A percentile compares a stretch with the other conserved stretches of the same genome.
Conservation (phyloP, 1,140 invertebrate genomes). For the Orchestia grillus region DNA sequence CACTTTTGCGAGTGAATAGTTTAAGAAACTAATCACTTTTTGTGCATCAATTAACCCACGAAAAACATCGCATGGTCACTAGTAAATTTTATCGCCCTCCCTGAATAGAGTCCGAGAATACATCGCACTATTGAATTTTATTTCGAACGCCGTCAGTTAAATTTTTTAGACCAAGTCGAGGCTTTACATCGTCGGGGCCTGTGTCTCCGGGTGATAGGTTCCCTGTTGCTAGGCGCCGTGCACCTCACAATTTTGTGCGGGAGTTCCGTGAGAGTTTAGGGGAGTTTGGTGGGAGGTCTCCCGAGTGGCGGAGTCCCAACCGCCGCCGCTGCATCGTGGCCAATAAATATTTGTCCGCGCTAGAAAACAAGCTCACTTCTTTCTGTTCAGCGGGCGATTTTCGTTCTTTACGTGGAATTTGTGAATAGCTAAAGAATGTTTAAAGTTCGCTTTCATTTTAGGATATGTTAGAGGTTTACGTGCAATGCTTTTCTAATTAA, state of each 20-base stretch:
- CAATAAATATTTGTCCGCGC: neutral
- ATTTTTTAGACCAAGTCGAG: neutral
- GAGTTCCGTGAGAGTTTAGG: neutral
- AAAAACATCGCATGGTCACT: too few species aligned
- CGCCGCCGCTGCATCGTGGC: neutral
- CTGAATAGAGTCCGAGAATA: neutral
- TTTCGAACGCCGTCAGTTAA: neutral
- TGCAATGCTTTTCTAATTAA: too few species aligned
- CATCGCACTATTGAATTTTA: neutral
- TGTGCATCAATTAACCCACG: too few species aligned
- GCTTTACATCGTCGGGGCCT: neutral
- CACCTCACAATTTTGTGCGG: too few species aligned
- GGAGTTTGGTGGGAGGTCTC: neutral
- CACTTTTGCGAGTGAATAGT: neutral
- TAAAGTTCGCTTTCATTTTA: too few species aligned
- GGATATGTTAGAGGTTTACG: too few species aligned
- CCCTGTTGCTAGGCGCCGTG: neutral
- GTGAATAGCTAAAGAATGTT: too few species aligned
- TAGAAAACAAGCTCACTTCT: neutral
- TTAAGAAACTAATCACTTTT: neutral
- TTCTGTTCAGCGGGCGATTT: too few species aligned
- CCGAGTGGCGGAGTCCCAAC: too few species aligned
- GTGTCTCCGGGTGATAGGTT: neutral
- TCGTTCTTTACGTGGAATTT: too few species aligned
- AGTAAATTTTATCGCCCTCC: too few species aligned